phyloP scores from a whole-genome alignment of 2,888 invertebrate species.

The Ichneumoninae sp. region DNA sequence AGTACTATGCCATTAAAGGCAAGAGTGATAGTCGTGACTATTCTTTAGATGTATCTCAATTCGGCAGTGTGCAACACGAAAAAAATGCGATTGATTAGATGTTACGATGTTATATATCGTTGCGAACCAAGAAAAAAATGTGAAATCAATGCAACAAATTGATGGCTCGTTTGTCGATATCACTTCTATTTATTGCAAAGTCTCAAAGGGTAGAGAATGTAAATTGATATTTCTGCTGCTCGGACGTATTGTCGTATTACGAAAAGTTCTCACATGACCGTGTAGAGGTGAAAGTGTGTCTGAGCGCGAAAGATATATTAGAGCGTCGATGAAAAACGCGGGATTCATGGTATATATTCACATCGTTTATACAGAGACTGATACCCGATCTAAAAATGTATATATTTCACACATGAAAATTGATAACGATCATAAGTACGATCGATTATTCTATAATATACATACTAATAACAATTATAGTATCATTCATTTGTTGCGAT shows the following conservation, averaged over 20 bases:
- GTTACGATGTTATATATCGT: slow-evolving; percentile 34
- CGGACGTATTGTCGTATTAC: slow-evolving; percentile 43
- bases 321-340: slow-evolving; percentile 20
- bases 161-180: slow-evolving; percentile 54
- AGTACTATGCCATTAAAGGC: slow-evolving; percentile 7
- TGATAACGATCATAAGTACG: slow-evolving; percentile 71
- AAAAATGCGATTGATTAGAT: slow-evolving; percentile 5
- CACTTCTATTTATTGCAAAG: slow-evolving; percentile 66
- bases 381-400: slow-evolving; percentile 79
- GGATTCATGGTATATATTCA: slow-evolving; percentile 72
- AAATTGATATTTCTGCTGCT: slow-evolving; percentile 49
- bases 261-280: slow-evolving; percentile 17
- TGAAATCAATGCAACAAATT: slow-evolving; percentile 44
- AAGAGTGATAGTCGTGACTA: slow-evolving; percentile 23
- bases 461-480: slow-evolving; percentile 71
- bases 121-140: slow-evolving; percentile 13
- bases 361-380: slow-evolving; percentile 80
- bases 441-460: slow-evolving; percentile 71
- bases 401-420: slow-evolving; percentile 72
- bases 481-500: slow-evolving; percentile 77
- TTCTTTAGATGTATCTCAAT: slow-evolving; percentile 30
- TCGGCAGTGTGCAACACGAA: slow-evolving; percentile 37
- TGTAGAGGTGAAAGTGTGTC: slow-evolving; percentile 2
- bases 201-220: slow-evolving; percentile 53
- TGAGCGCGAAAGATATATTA: neutral